Conservation (phyloP, 23 tunicate species). For the Oikopleura dioica region DNA sequence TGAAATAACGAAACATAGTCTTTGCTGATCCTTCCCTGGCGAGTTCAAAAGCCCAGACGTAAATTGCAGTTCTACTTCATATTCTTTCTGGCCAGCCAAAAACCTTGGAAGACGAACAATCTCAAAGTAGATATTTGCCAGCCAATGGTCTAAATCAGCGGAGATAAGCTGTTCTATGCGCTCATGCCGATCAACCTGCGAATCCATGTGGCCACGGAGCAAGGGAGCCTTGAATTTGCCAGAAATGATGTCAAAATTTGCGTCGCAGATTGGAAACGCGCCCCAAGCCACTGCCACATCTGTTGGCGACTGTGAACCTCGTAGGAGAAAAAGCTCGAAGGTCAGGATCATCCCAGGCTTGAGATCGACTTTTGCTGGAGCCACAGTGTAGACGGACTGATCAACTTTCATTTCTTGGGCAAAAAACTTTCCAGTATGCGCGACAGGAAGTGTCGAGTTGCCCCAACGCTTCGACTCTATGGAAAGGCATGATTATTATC, state of each 20-base stretch:
- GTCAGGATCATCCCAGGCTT: slow-evolving; percentile 79
- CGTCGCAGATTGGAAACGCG: slow-evolving; percentile 75
- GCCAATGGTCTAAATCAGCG: slow-evolving; percentile 81
- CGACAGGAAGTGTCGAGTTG: slow-evolving; percentile 59
- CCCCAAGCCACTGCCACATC: slow-evolving; percentile 96
- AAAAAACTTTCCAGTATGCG: slow-evolving; percentile 44
- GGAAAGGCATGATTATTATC: too few relatives aligned
- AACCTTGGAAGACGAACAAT: slow-evolving; percentile 48
- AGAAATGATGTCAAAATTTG: slow-evolving; percentile 46
- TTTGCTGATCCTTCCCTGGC: too few relatives aligned
- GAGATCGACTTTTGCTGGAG: slow-evolving; percentile 55
- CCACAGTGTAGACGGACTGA: slow-evolving; percentile 77
- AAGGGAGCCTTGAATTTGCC: slow-evolving; percentile 66
- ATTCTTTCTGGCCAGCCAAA: slow-evolving; percentile 81
- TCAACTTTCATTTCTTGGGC: slow-evolving; percentile 34
- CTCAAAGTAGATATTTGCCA: slow-evolving; percentile 63
- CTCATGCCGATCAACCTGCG: slow-evolving; percentile 38
- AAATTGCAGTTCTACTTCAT: slow-evolving; percentile 85
- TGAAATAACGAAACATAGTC: too few relatives aligned
- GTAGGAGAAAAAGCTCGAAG: slow-evolving; percentile 54
- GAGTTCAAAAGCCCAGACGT: slow-evolving; percentile 42
- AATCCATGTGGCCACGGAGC: slow-evolving; percentile 77
- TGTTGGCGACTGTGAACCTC: slow-evolving; percentile 56
- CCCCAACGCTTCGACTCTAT: slow-evolving; percentile 99
- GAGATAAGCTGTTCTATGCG: slow-evolving; percentile 50